Conservation (phyloP, 1,140 invertebrate genomes). For the Heliconius congener region DNA sequence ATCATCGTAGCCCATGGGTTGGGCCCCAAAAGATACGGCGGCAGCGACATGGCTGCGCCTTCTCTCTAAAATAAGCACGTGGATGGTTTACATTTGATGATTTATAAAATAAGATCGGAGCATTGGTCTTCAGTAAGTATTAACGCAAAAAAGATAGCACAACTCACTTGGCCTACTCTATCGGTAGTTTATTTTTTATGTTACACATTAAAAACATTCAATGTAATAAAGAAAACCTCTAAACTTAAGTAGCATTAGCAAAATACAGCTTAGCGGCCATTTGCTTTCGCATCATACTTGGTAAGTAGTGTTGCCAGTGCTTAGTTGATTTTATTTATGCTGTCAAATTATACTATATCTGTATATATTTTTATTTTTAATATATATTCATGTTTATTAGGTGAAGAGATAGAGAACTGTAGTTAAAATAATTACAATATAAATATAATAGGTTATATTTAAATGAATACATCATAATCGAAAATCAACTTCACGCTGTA, state of each 20-base stretch:
- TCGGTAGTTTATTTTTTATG: conserved; percentile 11
- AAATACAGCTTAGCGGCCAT: conserved; percentile 40
- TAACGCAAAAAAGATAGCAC: background rate
- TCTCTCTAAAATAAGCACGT: conserved; percentile 60
- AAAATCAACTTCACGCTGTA: no score
- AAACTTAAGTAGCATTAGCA: background rate
- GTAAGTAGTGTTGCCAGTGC: background rate
- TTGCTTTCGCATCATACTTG: conserved; percentile 36
- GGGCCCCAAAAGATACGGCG: conserved; percentile 91
- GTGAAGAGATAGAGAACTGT: no score
- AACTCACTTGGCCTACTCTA: background rate
- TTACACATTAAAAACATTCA: conserved; percentile 13
- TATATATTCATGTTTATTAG: no score
- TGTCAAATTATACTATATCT: background rate
- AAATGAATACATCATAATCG: no score
- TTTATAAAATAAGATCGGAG: conserved; percentile 24
- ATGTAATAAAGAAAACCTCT: background rate
- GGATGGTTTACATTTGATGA: conserved; percentile 32
- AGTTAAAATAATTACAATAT: no score
- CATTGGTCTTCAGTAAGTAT: conserved; percentile 26
- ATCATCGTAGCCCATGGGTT: conserved; percentile 93
- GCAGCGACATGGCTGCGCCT: conserved; percentile 86
- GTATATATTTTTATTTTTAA: background rate
- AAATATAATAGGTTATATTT: no score
- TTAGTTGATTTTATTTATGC: background rate